Evolutionary conservation across 2,888 invertebrate species (phyloP).

Genomic region (Balanococcus diminutus): DNA sequence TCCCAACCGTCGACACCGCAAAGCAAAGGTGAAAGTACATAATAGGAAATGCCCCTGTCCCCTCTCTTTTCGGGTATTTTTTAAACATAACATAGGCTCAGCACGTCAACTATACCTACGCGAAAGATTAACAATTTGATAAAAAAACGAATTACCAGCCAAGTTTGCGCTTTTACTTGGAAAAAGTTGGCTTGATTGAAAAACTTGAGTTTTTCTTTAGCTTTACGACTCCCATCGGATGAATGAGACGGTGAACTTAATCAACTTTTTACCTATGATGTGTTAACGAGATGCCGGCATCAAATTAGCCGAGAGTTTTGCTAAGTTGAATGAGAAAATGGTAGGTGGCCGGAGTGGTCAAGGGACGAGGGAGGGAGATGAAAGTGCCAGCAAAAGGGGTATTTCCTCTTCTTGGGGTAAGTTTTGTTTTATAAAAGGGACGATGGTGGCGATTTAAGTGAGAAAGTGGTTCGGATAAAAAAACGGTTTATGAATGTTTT

Average conservation of each 20-base stretch:
- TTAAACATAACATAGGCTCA: background rate
- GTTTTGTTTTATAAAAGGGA: too few species aligned
- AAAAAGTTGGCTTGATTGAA: conserved; percentile 21
- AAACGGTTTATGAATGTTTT: background rate
- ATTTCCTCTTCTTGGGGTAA: background rate
- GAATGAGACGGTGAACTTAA: conserved; percentile 2
- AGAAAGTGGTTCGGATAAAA: background rate
- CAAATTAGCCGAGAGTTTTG: background rate
- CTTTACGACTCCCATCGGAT: conserved; percentile 31
- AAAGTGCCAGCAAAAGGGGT: background rate
- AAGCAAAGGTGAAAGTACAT: background rate
- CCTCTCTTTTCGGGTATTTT: background rate
- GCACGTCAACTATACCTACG: background rate
- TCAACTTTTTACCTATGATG: conserved; percentile 34
- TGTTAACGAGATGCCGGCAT: conserved; percentile 14
- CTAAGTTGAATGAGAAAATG: background rate
- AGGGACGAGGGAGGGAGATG: background rate
- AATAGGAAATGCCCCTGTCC: background rate
- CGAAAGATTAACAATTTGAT: conserved; percentile 42
- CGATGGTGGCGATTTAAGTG: background rate
- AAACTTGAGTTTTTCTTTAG: conserved; percentile 13
- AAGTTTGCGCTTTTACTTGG: conserved; percentile 2
- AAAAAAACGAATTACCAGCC: conserved; percentile 28
- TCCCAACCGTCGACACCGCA: too few species aligned
- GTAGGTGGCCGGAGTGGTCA: background rate